Percentiles rank a stretch among this genome's conserved stretches.
Evolutionary conservation across 1,140 invertebrate genomes (phyloP).

Genomic region (Ips typographus): DNA sequence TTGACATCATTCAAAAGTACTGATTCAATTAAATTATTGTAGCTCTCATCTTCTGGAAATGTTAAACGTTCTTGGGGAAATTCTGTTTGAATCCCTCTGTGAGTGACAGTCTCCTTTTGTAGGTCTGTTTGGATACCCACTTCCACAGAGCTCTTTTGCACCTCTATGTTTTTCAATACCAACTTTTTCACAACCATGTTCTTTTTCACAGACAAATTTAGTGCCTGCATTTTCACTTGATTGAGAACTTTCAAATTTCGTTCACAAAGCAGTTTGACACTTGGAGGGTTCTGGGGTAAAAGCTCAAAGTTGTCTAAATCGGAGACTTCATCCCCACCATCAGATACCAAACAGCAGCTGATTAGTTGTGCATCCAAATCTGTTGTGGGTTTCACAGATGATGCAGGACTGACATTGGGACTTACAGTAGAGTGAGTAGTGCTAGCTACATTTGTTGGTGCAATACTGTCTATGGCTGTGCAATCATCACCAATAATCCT

Average conservation of each 20-base stretch:
- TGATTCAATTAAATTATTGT: background rate
- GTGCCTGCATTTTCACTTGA: conserved; percentile 30
- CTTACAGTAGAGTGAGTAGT: too few species aligned
- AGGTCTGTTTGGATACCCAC: conserved; percentile 7
- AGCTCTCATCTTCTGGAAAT: background rate
- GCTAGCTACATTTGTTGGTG: too few species aligned
- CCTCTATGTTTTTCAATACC: too few species aligned
- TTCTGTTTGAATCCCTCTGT: conserved; percentile 16
- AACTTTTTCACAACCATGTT: background rate
- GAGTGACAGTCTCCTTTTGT: background rate
- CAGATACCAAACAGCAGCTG: too few species aligned
- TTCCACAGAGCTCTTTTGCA: background rate
- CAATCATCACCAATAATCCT: too few species aligned
- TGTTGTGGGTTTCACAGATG: conserved; percentile 14
- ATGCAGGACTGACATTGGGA: background rate
- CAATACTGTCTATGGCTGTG: too few species aligned
- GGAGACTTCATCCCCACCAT: too few species aligned
- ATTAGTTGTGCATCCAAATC: too few species aligned
- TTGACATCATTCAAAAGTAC: conserved; percentile 18
- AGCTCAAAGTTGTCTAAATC: too few species aligned
- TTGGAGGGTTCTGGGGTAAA: too few species aligned
- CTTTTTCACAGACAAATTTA: conserved; percentile 27
- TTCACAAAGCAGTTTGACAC: too few species aligned
- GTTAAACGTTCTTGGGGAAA: background rate
- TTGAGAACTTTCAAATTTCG: conserved; percentile 21